Percentiles rank a stretch among this genome's conserved stretches.
Conservation (phyloP, 2,888 invertebrate genomes). For the Cosmia trapezina region DNA sequence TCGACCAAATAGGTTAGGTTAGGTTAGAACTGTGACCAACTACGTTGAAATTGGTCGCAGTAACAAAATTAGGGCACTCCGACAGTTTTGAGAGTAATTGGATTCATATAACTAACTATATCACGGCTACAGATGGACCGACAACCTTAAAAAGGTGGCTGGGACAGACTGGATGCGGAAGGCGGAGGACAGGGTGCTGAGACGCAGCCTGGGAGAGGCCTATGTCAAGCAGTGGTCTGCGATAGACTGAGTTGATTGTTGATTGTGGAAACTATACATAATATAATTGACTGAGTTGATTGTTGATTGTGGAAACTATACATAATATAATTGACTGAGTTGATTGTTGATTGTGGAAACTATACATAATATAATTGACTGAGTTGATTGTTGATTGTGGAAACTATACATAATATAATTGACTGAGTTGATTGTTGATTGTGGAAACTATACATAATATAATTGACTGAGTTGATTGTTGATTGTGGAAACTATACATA, state of each 20-base stretch:
- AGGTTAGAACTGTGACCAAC: not conserved
- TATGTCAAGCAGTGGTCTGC: not conserved
- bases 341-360: not conserved
- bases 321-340: not conserved
- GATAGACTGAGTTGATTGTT: not conserved
- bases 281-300: not conserved
- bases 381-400: not conserved
- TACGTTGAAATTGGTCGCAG: too few species aligned
- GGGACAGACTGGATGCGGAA: not conserved
- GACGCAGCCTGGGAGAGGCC: not conserved
- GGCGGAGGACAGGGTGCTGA: not conserved
- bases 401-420: not conserved
- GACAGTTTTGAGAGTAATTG: too few species aligned
- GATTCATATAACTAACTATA: too few species aligned
- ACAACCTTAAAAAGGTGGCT: not conserved
- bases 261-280: not conserved
- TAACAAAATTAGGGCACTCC: too few species aligned
- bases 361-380: not conserved
- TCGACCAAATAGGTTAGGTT: too few species aligned
- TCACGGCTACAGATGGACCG: not conserved
- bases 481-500: too few species aligned
- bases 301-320: not conserved
- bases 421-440: too few species aligned
- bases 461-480: too few species aligned
- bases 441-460: too few species aligned